phyloP scores from a whole-genome alignment of 2,797 vertebrate species.

The Nasua narica region DNA sequence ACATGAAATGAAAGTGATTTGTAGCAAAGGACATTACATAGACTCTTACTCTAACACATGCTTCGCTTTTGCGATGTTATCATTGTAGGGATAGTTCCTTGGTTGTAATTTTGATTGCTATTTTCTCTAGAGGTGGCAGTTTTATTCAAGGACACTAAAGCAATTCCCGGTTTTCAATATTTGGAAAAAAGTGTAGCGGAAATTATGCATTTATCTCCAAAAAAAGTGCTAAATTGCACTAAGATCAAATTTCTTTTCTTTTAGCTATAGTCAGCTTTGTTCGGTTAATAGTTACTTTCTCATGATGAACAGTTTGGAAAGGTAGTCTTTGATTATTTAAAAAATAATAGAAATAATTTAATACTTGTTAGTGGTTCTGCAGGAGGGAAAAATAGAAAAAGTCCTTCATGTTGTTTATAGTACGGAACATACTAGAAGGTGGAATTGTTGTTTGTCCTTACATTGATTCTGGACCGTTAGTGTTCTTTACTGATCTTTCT shows the following conservation, averaged over 20 bases:
- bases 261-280: not conserved
- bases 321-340: conserved; percentile 20
- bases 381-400: not conserved
- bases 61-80: not conserved
- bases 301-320: not conserved
- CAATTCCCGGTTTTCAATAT: not conserved
- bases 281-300: conserved; percentile 1
- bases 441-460: not conserved
- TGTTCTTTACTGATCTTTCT: not conserved
- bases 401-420: not conserved
- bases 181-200: not conserved
- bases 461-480: not conserved
- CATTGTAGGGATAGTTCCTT: not conserved
- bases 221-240: not conserved
- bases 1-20: conserved; percentile 20
- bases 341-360: conserved; percentile 8
- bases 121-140: not conserved
- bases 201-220: not conserved
- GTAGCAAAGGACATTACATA: not conserved
- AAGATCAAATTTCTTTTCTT: not conserved
- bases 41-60: not conserved
- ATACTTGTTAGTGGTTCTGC: not conserved
- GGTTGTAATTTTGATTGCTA: conserved; percentile 2
- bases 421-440: not conserved
- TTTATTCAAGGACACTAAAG: conserved; percentile 16